Evolutionary conservation across 2,888 invertebrate genomes (phyloP).

Genomic region (Tetrapedia diversipes): DNA sequence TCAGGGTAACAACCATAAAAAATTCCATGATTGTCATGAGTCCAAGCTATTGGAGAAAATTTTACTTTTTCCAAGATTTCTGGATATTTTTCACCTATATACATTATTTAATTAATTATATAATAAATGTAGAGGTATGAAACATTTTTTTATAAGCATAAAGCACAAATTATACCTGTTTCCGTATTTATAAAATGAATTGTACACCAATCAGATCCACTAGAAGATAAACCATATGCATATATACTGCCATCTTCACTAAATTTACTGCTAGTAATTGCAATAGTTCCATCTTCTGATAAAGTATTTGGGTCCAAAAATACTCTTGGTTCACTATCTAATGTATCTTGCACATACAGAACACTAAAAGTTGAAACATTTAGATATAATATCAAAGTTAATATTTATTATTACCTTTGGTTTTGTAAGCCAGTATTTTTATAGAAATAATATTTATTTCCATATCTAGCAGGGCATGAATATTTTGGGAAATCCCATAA

Average conservation of each 20-base stretch:
- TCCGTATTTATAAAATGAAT: constrained; percentile 92
- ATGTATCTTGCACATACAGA: constrained; percentile 92
- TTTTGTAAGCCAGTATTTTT: constrained; percentile 98
- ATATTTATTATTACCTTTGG: constrained; percentile 88
- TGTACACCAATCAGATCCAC: constrained; percentile 98
- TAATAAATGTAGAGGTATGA: neutral
- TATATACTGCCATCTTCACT: constrained; percentile 95
- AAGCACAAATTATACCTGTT: constrained; percentile 84
- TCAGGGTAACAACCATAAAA: constrained; percentile 96
- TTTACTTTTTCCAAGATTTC: constrained; percentile 96
- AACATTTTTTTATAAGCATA: neutral
- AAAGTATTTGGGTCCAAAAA: constrained; percentile 98
- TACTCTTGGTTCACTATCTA: constrained; percentile 90
- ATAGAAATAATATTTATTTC: constrained; percentile 94
- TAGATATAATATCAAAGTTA: neutral
- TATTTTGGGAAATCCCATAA: constrained; percentile 99
- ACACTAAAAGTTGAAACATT: constrained; percentile 87
- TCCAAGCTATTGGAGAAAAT: constrained; percentile 96
- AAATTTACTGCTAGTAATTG: constrained; percentile 90
- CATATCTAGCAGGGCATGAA: constrained; percentile 92
- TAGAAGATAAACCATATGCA: constrained; percentile 95
- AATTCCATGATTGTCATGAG: constrained; percentile 96
- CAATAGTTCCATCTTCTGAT: constrained; percentile 95
- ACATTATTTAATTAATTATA: constrained; percentile 1
- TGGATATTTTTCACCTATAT: constrained; percentile 90